These are phyloP conservation scores for Ambastaia sidthimunki DNA, from an alignment of 2,797 vertebrate species.

Conservation along the genomic window DNA sequence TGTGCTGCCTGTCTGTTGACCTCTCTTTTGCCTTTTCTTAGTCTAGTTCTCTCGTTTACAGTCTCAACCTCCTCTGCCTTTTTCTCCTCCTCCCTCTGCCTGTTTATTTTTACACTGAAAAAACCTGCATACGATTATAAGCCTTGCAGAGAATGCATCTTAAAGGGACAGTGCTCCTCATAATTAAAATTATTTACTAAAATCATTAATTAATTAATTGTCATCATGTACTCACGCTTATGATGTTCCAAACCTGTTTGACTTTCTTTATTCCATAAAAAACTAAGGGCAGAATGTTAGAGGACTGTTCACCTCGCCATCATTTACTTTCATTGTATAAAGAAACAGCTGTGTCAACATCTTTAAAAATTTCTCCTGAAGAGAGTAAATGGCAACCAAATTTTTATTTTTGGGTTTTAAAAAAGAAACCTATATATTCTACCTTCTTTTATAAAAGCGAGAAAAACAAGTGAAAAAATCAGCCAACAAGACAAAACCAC, in stretches of 20 bases:
- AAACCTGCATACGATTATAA: neutral
- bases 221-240: too few species aligned
- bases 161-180: neutral
- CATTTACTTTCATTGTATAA: too few species aligned
- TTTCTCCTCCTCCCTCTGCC: constrained; percentile 2
- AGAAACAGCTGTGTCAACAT: too few species aligned
- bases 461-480: too few species aligned
- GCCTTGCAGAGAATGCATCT: neutral
- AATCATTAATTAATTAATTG: too few species aligned
- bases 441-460: too few species aligned
- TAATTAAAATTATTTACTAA: neutral
- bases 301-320: neutral
- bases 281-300: neutral
- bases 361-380: too few species aligned
- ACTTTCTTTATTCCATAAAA: neutral
- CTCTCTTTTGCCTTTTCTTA: constrained; percentile 41
- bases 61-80: constrained; percentile 4
- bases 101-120: constrained; percentile 25
- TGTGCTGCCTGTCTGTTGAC: constrained; percentile 39
- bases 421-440: too few species aligned
- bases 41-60: constrained; percentile 33
- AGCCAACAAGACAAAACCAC: neutral
- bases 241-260: too few species aligned
- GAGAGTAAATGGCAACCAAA: too few species aligned
- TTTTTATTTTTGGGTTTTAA: too few species aligned